Base-by-base conservation (phyloP, 2,888 invertebrate genomes). In the Clepsis dumicolana region DNA sequence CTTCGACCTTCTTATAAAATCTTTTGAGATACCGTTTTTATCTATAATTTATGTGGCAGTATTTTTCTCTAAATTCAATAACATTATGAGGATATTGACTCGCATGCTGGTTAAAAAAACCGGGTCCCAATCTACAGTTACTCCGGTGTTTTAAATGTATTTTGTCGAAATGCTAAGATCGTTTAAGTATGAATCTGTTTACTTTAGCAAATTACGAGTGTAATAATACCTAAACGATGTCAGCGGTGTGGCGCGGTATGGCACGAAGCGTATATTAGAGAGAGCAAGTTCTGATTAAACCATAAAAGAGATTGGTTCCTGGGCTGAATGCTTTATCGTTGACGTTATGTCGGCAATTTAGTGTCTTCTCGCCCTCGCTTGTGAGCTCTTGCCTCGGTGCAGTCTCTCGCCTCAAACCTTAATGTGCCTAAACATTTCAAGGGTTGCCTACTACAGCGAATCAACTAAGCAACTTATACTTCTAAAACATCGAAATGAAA, bases 271-370 rank as follows among this genome's bases (percentile, higher is more conserved):
- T 77, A 75, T 76, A 76, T 87, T 86, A 88, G 82, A 81, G 82
- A 81, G 81, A 84, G 83, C 82, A 81, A 85, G 87, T 85, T 86
- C 90, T 91, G 90, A 91, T 92, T 91, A 90, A 90, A 88, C 89
- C 90, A 88, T 90, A 90, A 91, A 92, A 89, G 89, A 90, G 90
- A 91, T 92, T 91, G 91, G 89, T 91, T 90, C 85, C 81, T 83
- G 84, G 86, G 84, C 81, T 81, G 86, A 88, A 86, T 87, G 86
- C 84, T 90, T 91, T 90, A 90, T 91, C 87, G 89, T 83, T 84
- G 87, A 85, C 87, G 86, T 90, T 86, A 91, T 84, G 88, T 82
- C 81, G 86, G 86, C 85, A 88, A 89, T 90, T 87, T 84, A 83
- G 82, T 83, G 85, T 80, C 82, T 80, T 83, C 83, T 78, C 76